Percentiles rank a stretch among this genome's conserved stretches.
phyloP scores from a whole-genome alignment of 2,113 vertebrate species.

The Noctilio leporinus region DNA sequence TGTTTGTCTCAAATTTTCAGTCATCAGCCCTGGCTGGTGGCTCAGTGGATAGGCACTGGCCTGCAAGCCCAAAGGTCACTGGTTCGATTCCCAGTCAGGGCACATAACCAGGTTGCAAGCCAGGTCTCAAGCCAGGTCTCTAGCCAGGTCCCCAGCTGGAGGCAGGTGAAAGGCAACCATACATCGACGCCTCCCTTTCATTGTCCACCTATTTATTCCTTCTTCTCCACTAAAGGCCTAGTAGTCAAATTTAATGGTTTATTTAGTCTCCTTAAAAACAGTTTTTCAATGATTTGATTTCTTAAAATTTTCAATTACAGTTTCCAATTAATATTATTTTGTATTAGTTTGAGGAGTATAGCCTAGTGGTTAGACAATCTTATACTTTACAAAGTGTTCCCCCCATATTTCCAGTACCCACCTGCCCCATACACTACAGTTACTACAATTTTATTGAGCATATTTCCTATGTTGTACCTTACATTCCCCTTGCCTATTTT shows the following conservation, averaged over 20 bases:
- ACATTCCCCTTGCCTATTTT: neutral
- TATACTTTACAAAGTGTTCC: neutral
- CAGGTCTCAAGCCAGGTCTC: too few species aligned
- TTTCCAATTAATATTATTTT: neutral
- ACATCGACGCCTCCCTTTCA: neutral
- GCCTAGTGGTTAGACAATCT: neutral
- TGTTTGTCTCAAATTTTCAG: neutral
- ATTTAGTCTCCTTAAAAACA: neutral
- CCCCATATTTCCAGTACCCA: neutral
- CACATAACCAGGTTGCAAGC: too few species aligned
- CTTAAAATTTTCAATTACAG: neutral
- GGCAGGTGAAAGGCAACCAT: too few species aligned
- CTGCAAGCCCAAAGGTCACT: too few species aligned
- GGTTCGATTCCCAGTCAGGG: too few species aligned
- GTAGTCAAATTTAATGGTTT: neutral
- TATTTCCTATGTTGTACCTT: neutral
- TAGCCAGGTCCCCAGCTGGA: too few species aligned
- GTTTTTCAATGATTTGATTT: neutral
- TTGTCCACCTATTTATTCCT: neutral
- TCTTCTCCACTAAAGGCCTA: neutral
- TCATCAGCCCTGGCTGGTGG: too few species aligned
- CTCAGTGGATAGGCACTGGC: too few species aligned
- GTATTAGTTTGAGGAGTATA: neutral
- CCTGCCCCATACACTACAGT: neutral
- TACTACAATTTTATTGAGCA: neutral